Evolutionary conservation across 30 jellyfish, hydroid and myxozoan genomes (phyloP), one percentile per base, ranked within the genome.

Genomic region (Aurelia sp.): DNA sequence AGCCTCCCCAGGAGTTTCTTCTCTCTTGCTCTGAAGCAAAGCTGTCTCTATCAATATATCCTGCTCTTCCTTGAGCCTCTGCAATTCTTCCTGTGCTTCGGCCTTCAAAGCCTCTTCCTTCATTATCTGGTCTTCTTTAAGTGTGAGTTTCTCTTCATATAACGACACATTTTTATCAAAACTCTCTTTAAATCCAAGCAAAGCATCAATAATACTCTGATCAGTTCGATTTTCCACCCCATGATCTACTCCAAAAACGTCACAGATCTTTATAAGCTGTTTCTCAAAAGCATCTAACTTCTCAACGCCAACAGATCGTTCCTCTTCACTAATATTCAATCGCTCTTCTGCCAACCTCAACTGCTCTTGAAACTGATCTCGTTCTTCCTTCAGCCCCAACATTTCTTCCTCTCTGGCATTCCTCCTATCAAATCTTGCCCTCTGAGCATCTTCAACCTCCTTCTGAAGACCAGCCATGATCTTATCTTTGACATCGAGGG

Each of bases 401-500:
- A 73, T 30, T 16, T 85, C 66, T 27, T 76, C 89, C 21, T 74
- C 84, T 15, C 57, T 62, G 60, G 65, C 19, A 16, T 51, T 86
- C 44, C 48, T 24, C 24, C 67, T 48, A 19, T 63, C 75, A 24
- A 47, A 8, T 12, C 58, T 30, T 19, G 27, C 22, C 8, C 55
- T 47, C 50, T 86, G 80, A 13, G 60, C 19, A 15, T 41, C 78
- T 22, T 74, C 95, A 22, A 76, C 18, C 71, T 74, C 89, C 52
- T 74, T 76, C 82, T 71, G 81, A 4, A 86, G 81, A 7, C 44
- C 80, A n/a, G 21, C 80, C 71, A 92, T 53, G 0, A 79, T 72
- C 21, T 50, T 85, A 48, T 92, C 98, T 64, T 92, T 92, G 8
- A 87, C 89, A 21, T 88, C 91, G 52, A 92, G 68, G 20, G 98